A percentile compares a stretch with the other conserved stretches of the same genome.
Evolutionary conservation across 2,797 vertebrate species (phyloP).

Genomic region (Hipposideros larvatus): DNA sequence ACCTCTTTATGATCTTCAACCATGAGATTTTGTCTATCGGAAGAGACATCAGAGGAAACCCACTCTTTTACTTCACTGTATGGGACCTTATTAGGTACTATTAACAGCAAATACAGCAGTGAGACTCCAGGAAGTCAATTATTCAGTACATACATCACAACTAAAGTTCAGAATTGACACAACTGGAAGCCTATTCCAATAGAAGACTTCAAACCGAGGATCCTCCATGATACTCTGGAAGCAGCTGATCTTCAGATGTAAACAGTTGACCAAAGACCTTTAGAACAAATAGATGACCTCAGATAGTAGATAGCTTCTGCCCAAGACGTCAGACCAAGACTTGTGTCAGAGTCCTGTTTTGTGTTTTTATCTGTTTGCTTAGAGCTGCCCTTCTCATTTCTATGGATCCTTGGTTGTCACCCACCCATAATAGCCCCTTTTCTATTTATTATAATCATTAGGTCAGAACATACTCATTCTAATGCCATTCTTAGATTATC

Average conservation of each 20-base stretch:
- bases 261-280: not conserved
- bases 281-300: not conserved
- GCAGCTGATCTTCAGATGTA: not conserved
- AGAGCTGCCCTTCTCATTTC: not conserved
- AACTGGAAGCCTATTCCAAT: not conserved
- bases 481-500: not conserved
- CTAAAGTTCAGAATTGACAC: not conserved
- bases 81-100: not conserved
- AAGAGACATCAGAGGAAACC: conserved; percentile 3
- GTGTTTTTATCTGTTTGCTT: not conserved
- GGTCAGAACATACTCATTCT: not conserved
- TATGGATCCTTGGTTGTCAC: not conserved
- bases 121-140: not conserved
- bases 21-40: not conserved
- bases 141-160: not conserved
- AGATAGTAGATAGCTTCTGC: not conserved
- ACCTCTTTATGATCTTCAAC: not conserved
- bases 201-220: not conserved
- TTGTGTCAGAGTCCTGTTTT: not conserved
- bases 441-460: conserved; percentile 21
- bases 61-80: not conserved
- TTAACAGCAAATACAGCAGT: not conserved
- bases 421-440: not conserved
- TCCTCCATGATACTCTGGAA: not conserved
- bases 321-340: not conserved